These are phyloP conservation scores for Takifugu bimaculatus DNA, from an alignment of 2,113 vertebrate genomes.

Conservation along the genomic window DNA sequence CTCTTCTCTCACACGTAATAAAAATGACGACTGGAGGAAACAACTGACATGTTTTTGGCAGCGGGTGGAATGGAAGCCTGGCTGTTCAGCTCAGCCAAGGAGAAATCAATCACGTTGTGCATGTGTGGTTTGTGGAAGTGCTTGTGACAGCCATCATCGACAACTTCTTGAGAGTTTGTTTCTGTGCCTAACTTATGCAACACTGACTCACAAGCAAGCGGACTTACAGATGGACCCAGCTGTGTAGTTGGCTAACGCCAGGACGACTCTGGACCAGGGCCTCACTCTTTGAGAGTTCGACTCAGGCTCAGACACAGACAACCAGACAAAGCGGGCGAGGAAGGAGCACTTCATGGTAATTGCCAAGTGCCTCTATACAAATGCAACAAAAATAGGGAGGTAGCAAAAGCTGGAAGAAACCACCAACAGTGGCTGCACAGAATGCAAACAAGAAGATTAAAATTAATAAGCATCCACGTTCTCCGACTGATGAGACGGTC, in stretches of 20 bases:
- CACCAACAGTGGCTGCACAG: no score
- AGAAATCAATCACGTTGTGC: conserved; percentile 37
- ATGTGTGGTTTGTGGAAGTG: conserved; percentile 14
- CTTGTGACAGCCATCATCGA: conserved; percentile 6
- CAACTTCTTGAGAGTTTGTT: conserved; percentile 17
- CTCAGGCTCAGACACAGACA: background rate
- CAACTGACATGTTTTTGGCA: conserved; percentile 51
- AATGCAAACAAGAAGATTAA: no score
- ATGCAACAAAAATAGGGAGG: no score
- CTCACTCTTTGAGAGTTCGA: conserved; percentile 11
- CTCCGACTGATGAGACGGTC: no score
- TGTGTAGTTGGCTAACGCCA: conserved; percentile 43
- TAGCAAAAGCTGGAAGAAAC: no score
- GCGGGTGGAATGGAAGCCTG: conserved; percentile 30
- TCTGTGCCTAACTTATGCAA: conserved; percentile 9
- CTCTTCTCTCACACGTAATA: conserved; percentile 39
- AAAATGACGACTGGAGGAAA: conserved; percentile 39
- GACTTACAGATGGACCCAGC: conserved; percentile 22
- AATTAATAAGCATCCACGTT: no score
- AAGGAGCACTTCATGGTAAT: no score
- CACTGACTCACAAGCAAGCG: conserved; percentile 6
- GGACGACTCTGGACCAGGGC: conserved; percentile 14
- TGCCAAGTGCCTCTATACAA: background rate
- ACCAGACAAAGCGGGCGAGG: background rate
- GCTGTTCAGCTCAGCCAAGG: conserved; percentile 46